Base-by-base conservation (phyloP, 2,888 invertebrate genomes). In the Diplazon laetatorius region DNA sequence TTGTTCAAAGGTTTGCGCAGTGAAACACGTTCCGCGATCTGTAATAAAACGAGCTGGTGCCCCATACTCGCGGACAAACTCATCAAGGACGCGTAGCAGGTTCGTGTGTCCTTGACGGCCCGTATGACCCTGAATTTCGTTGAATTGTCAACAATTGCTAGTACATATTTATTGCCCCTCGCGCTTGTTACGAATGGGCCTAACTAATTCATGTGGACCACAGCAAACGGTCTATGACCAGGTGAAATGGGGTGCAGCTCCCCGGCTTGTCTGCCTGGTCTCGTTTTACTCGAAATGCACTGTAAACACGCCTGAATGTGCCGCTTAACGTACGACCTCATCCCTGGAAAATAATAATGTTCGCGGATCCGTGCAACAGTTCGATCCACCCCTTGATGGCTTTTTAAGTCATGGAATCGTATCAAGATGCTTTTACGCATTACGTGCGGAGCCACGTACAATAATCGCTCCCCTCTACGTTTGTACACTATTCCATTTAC, bases 381-480 rank as follows among this genome's bases (percentile, higher is more conserved):
- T 60, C 78, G 59, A 1, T 83, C 82, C n/a, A 81, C 9, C 0
- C 57, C 79, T 39, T 73, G 82, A 66, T 84, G 81, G 52, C 82
- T 81, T 14, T 60, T 22, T 10, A 71, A 30, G 30, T 78, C 75
- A 46, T 79, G 75, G 20, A 62, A 68, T n/a, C 63, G 62, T 5
- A 78, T 25, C 4, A 57, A 30, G 3, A 78, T 4, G 1, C 50
- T 39, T 42, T 78, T 78, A 10, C 76, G 42, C 76, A 79, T 76
- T 14, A 48, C n/a, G 0, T 14, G 10, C 10, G 80, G 80, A 22
- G 70, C 74, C 12, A 73, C 69, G 12, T 74, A 73, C 5, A 46
- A 9, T 16, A 14, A 46, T 3, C 46, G 16, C 1, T 46, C 6
- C 1, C 9, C 16, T 16, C 3, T 1, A 18, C 46, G 30, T 30